Conservation (phyloP, 2,888 invertebrate genomes). For the Aelia acuminata region DNA sequence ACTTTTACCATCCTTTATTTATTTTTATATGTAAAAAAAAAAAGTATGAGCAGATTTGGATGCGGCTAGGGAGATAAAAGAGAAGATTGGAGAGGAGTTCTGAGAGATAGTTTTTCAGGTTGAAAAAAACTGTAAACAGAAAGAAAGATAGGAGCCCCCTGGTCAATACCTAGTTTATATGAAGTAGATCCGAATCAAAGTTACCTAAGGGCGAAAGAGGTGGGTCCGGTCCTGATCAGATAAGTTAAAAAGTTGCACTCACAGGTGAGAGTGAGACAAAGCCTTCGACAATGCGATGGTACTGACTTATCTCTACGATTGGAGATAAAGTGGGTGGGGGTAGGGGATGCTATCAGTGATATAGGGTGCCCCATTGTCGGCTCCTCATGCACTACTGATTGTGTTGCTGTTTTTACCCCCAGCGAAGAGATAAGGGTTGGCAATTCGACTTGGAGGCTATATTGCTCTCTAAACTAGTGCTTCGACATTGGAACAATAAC, state of each 20-base stretch:
- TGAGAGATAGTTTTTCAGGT: neutral
- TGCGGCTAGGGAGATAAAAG: neutral
- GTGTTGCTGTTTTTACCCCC: neutral
- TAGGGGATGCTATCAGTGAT: conserved; percentile 19
- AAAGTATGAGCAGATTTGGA: neutral
- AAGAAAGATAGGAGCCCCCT: neutral
- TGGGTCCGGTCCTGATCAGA: neutral
- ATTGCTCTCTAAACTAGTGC: neutral
- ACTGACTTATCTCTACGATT: conserved; percentile 19
- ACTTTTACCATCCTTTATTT: too few species aligned
- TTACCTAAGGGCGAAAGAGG: conserved; percentile 13
- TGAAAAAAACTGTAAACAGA: neutral
- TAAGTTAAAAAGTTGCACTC: conserved; percentile 28
- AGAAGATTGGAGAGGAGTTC: neutral
- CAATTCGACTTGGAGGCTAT: conserved; percentile 13
- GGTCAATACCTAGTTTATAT: conserved; percentile 24
- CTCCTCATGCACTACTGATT: conserved; percentile 26
- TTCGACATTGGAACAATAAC: conserved; percentile 8
- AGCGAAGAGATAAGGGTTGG: neutral
- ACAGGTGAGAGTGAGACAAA: conserved; percentile 15
- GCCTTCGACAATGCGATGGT: conserved; percentile 10
- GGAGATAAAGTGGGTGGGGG: neutral
- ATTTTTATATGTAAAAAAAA: too few species aligned
- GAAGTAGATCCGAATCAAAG: conserved; percentile 23
- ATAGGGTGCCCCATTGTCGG: conserved; percentile 1